Evolutionary conservation across 2,113 vertebrate species (phyloP), one percentile per base, ranked within the genome.

Genomic region (Mirza zaza): DNA sequence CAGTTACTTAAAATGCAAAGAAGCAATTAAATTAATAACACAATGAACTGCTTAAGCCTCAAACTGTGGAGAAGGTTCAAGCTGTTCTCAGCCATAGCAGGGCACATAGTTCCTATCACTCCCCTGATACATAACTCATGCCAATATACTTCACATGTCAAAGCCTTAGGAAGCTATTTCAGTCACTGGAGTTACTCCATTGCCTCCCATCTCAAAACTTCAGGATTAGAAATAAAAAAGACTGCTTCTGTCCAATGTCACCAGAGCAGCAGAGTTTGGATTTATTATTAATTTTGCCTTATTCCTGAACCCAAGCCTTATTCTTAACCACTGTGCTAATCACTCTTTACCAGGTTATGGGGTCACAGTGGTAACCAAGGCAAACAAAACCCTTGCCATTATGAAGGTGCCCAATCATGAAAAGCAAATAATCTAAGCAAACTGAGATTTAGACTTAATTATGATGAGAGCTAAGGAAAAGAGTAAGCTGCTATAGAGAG

Each of bases 131-230:
- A 90, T 8, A 81, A 39, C 34, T 92, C 71, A 87, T 27, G 50
- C 59, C 68, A 65, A 82, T 39, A 39, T 4, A 77, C 27, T 10
- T 57, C 25, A 71, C 48, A 48, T 59, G 63, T 52, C 79, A 92
- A 77, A 89, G 65, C 45, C 50, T 32, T 36, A 8, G 42, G 36
- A 82, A 87, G 55, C 39, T 42, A 75, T 61, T 75, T 85, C 67
- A 80, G 34, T 23, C 52, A 85, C 12, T 93, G 57, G 52, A 45
- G 68, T 65, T 76, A 91, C 3, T 94, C 45, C n/a, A 63, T 0
- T 55, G 21, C 87, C 50, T 91, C 94, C 61, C 61, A 90, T 90
- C 42, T 71, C 93, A 71, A 76, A 90, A 68, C 39, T 45, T 70
- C 57, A 48, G 39, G 52, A 29, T 52, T 52, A 81, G 57, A 85